Base-by-base conservation (phyloP, 2,888 invertebrate species). In the Lasioglossum morio region DNA sequence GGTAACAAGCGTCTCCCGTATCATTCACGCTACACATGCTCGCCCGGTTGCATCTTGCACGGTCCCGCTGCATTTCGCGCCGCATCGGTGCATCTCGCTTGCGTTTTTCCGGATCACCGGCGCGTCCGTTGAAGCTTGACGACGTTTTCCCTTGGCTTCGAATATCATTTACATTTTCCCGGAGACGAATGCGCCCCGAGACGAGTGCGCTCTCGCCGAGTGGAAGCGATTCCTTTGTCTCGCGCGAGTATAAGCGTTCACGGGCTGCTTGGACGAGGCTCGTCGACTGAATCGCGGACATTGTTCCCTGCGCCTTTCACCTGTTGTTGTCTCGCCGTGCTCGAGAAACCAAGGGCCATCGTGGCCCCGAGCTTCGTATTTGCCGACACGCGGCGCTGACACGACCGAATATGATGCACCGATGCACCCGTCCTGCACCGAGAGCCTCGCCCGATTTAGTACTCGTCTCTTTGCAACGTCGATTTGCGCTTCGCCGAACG, bases 221-320 rank as follows among this genome's bases (percentile, higher is more conserved):
- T 46, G 84, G 72, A 85, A 85, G 60, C 82, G 66, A 85, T 85
- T 75, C 82, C 84, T 84, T 84, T 84, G 84, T 84, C 81, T n/a
- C 74, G 48, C 14, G 70, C n/a, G 40, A 23, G 75, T 60, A 60
- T 14, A 37, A 57, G 57, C 57, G n/a, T 57, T 57, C 57, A 57
- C 57, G n/a, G 57, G 57, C 60, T 14, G 27, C 76, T 79, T 63
- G 57, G 57, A 43, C 72, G 73, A 16, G 48, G 37, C 70, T 75
- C 75, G 82, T 74, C 77, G 72, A 82, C 40, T 63, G 48, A 82
- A 75, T 53, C 75, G 76, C 76, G 27, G 72, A 82, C 72, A 83
- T 77, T 79, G 85, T 79, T 79, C 76, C 72, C 34, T 48, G 16
- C 70, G 53, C 40, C 57, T 77, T 82, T 76, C 82, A 75, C 53